Percentiles rank a stretch among this genome's conserved stretches.
phyloP scores from a whole-genome alignment of 1,140 invertebrate genomes.

The Chironomus tepperi region DNA sequence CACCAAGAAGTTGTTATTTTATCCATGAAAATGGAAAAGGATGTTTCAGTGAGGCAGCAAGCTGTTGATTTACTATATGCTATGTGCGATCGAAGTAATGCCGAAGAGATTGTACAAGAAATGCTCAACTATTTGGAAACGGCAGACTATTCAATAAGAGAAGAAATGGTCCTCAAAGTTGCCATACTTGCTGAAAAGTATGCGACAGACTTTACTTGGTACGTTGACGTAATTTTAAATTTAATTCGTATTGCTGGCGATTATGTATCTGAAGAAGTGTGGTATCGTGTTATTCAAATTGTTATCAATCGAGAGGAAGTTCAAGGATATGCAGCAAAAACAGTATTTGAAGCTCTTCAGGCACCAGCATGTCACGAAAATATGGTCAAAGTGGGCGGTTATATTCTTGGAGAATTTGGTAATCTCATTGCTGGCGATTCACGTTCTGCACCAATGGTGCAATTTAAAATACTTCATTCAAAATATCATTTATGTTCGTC shows the following conservation, averaged over 20 bases:
- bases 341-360: slow-evolving; percentile 97
- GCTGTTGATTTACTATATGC: slow-evolving; percentile 99
- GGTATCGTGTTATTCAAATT: slow-evolving; percentile 99
- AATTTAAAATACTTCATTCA: slow-evolving; percentile 95
- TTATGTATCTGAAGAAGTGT: slow-evolving; percentile 96
- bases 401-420: slow-evolving; percentile 99
- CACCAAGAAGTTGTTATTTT: slow-evolving; percentile 99
- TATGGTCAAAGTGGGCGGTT: slow-evolving; percentile 99
- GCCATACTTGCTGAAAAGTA: slow-evolving; percentile 99
- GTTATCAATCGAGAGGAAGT: slow-evolving; percentile 99
- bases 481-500: slow-evolving; percentile 98
- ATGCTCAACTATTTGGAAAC: slow-evolving; percentile 99
- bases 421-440: slow-evolving; percentile 99
- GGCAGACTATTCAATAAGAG: slow-evolving; percentile 98
- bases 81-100: slow-evolving; percentile 99
- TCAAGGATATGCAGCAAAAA: slow-evolving; percentile 98
- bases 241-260: slow-evolving; percentile 98
- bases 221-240: slow-evolving; percentile 98
- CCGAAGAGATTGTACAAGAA: slow-evolving; percentile 98
- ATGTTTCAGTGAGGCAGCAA: slow-evolving; percentile 96
- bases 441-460: slow-evolving; percentile 88
- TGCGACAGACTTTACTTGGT: slow-evolving; percentile 98
- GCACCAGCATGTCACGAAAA: slow-evolving; percentile 99
- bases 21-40: slow-evolving; percentile 99
- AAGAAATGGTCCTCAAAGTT: slow-evolving; percentile 99